Evolutionary conservation across 2,797 vertebrate genomes (phyloP).

Genomic region (Sebastes baramenuke): DNA sequence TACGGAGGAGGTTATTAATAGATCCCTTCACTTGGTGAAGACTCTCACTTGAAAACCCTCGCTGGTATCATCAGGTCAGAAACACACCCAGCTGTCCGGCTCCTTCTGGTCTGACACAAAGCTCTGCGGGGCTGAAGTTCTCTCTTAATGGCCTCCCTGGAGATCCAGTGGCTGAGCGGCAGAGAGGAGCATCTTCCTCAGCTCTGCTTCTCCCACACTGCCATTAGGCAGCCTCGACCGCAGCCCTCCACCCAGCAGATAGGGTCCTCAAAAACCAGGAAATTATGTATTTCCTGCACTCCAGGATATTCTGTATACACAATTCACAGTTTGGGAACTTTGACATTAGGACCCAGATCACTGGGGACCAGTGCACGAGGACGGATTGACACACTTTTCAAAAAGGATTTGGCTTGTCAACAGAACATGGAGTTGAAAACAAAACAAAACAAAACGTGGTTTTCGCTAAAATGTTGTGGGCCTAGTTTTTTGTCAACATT

Average conservation of each 20-base stretch:
- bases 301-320: neutral
- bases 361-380: neutral
- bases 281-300: slow-evolving; percentile 15
- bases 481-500: neutral
- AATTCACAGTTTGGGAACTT: neutral
- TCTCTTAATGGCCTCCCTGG: slow-evolving; percentile 52
- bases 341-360: neutral
- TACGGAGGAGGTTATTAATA: slow-evolving; percentile 65
- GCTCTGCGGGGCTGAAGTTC: neutral
- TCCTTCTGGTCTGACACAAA: slow-evolving; percentile 33
- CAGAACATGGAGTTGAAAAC: neutral
- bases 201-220: neutral
- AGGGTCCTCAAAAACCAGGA: slow-evolving; percentile 18
- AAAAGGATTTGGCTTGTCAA: slow-evolving; percentile 18
- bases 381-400: slow-evolving; percentile 36
- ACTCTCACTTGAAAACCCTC: slow-evolving; percentile 22
- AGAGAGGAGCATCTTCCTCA: slow-evolving; percentile 4
- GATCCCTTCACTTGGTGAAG: slow-evolving; percentile 41
- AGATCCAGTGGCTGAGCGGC: slow-evolving; percentile 21
- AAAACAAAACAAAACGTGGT: neutral
- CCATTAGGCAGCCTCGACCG: slow-evolving; percentile 47
- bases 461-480: slow-evolving; percentile 12
- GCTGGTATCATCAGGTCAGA: slow-evolving; percentile 32
- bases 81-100: slow-evolving; percentile 27
- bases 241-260: slow-evolving; percentile 13